Conservation (phyloP, 2,888 invertebrate genomes). For the Caenorhabditis angaria region DNA sequence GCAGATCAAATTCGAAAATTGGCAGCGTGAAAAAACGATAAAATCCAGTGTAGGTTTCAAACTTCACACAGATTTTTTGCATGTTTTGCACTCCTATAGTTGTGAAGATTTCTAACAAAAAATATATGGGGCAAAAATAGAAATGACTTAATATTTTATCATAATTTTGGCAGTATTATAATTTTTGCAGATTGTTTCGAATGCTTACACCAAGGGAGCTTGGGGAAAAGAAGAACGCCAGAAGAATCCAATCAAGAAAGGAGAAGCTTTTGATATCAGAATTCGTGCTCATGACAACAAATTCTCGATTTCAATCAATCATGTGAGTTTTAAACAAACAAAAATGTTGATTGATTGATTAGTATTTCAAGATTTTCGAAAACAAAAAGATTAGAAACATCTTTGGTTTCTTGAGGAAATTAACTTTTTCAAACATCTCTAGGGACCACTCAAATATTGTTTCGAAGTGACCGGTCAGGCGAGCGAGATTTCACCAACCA, state of each 20-base stretch:
- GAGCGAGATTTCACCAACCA: no score
- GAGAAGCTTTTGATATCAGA: slow-evolving; percentile 64
- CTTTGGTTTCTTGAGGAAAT: no score
- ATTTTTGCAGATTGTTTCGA: slow-evolving; percentile 58
- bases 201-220: slow-evolving; percentile 60
- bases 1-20: slow-evolving; percentile 46
- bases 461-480: no score
- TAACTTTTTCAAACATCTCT: no score
- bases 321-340: slow-evolving; percentile 30
- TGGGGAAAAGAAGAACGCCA: slow-evolving; percentile 68
- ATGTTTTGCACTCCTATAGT: background rate
- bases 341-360: no score
- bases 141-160: background rate
- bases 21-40: slow-evolving; percentile 46
- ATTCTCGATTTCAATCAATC: slow-evolving; percentile 58
- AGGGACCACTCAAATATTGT: no score
- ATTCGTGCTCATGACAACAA: slow-evolving; percentile 65
- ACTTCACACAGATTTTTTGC: background rate
- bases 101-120: background rate
- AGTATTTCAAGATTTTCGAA: no score
- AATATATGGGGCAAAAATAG: background rate
- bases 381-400: no score
- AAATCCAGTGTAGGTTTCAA: slow-evolving; percentile 42
- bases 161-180: no score
- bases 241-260: slow-evolving; percentile 66